Conservation (phyloP, 2,797 vertebrate genomes). For the Propithecus perrieri region DNA sequence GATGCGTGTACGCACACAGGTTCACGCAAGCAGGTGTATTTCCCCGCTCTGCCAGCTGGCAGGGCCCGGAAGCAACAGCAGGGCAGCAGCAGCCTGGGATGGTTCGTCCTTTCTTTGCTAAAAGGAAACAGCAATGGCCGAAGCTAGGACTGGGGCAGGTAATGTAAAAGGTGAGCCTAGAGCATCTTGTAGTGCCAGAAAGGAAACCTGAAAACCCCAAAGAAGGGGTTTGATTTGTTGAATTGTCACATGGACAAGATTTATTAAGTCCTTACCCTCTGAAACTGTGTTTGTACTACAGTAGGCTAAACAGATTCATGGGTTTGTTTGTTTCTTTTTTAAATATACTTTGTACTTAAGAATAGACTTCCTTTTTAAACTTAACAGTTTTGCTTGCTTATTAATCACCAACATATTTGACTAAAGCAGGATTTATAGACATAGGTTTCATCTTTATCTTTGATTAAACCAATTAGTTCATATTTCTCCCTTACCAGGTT, state of each 20-base stretch:
- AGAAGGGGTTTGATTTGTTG: background rate
- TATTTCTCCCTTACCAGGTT: constrained; percentile 18
- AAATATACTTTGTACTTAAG: background rate
- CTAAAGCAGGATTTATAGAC: background rate
- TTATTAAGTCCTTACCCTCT: background rate
- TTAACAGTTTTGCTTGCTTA: background rate
- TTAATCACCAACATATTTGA: constrained; percentile 8
- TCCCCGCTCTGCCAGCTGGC: background rate
- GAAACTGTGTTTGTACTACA: background rate
- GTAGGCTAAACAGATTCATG: background rate
- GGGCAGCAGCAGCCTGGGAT: background rate
- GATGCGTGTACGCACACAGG: background rate
- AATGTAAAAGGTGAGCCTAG: background rate
- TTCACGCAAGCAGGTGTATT: background rate
- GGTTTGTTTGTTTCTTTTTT: background rate
- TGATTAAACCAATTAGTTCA: background rate
- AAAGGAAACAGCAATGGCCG: background rate
- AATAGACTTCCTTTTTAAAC: background rate
- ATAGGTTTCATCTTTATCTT: background rate
- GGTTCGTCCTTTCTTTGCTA: background rate
- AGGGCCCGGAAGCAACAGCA: background rate
- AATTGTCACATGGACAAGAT: background rate
- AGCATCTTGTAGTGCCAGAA: background rate
- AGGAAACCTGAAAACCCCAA: background rate
- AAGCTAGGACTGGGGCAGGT: background rate